phyloP scores from a whole-genome alignment of 2,888 invertebrate genomes.

The Sarcophaga variegata region DNA sequence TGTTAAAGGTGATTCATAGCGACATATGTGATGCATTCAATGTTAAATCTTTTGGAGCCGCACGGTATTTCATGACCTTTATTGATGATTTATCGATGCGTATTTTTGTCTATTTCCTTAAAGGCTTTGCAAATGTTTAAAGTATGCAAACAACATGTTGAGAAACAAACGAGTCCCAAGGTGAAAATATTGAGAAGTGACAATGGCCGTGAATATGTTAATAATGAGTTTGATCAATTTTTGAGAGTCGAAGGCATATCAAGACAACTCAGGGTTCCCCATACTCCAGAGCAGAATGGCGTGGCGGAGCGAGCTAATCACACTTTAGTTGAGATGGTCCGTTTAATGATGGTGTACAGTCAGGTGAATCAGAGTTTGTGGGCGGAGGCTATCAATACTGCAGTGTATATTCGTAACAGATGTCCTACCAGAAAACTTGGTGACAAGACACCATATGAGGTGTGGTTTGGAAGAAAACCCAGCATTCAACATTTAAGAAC shows the following conservation, averaged over 20 bases:
- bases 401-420: constrained; percentile 65
- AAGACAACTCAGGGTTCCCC: constrained; percentile 63
- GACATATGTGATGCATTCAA: constrained; percentile 10
- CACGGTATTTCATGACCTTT: constrained; percentile 39
- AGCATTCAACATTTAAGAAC: constrained; percentile 55
- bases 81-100: background rate
- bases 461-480: constrained; percentile 55
- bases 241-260: constrained; percentile 62
- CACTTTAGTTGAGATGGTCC: constrained; percentile 72
- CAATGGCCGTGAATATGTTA: constrained; percentile 34
- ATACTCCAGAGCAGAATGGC: constrained; percentile 68
- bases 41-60: constrained; percentile 32
- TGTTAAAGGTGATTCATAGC: constrained; percentile 50
- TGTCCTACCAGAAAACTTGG: constrained; percentile 58
- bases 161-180: constrained; percentile 8
- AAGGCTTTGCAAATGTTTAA: constrained; percentile 13
- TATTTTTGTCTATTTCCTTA: background rate
- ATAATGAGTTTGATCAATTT: constrained; percentile 56
- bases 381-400: constrained; percentile 69
- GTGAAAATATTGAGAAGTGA: constrained; percentile 34
- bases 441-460: constrained; percentile 54
- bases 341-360: constrained; percentile 73
- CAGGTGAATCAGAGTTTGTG: constrained; percentile 71
- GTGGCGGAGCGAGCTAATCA: constrained; percentile 67
- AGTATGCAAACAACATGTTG: background rate